Base-by-base conservation (phyloP, 1,140 invertebrate species). In the Gonioctena quinquepunctata region DNA sequence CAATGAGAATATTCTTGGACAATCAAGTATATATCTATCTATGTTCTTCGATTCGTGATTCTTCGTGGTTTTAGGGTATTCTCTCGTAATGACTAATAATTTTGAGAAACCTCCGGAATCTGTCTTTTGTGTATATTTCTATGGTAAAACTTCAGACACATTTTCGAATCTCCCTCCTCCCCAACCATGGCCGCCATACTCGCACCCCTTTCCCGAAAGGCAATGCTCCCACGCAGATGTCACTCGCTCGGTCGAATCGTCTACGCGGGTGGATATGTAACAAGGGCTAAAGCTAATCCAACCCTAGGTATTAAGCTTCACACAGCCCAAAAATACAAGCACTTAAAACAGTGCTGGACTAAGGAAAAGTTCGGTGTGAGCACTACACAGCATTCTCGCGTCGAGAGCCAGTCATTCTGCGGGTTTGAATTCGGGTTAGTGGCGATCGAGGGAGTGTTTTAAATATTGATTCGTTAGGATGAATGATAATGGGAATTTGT, bases 201-300 rank as follows among this genome's bases (percentile, higher is more conserved):
- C 13, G 8, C 52, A 42, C 33, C 18, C 6, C 6, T 54, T 8
- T 11, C 52, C n/a, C n/a, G n/a, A n/a, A n/a, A n/a, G n/a, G n/a
- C n/a, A n/a, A n/a, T 16, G 1, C n/a, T 18, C 52, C 8, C 52
- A 8, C 6, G 8, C 18, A 13, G 52, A 8, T 54, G 8, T 74
- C 76, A 79, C 77, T 68, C 80, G 70, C 72, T 72, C 74, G 76
- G 69, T 73, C 76, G 72, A 66, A 74, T 76, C 77, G 76, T 76
- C 77, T 79, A 79, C 77, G 78, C 76, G 80, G 80, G 79, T 82
- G 81, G 81, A 82, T 82, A 82, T 81, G 81, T 82, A 83, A 83
- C 81, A 80, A 83, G 81, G 81, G 81, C 81, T 82, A 83, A 83
- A 83, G 81, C 81, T 82, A 83, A 81, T 83, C 81, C 81, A 82